Base-by-base conservation (phyloP, 2,888 invertebrate species). In the Elegia similella region DNA sequence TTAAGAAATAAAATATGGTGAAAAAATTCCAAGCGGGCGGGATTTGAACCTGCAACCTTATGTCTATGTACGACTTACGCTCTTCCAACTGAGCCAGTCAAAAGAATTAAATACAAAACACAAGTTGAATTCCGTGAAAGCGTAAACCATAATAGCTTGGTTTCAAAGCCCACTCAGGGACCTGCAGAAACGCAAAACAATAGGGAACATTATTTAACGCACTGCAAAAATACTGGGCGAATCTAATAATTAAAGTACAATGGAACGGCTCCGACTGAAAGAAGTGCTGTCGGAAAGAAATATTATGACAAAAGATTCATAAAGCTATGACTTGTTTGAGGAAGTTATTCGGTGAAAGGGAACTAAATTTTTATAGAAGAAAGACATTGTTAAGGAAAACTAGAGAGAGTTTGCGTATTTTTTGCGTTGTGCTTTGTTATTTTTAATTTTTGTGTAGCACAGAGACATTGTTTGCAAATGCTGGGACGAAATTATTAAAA, bases 221-320 rank as follows among this genome's bases (percentile, higher is more conserved):
- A 59, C 55, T 61, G 58, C 59, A 69, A 67, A 73, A 75, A 74
- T 70, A 72, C 67, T 70, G 74, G 79, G 80, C 76, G 76, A 80
- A 84, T 82, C 79, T 78, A 85, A 82, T 84, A 84, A 83, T 85
- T 84, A 84, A 76, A 73, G 67, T 70, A 82, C 80, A 82, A 80
- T 74, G 65, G 72, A 64, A 61, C 69, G 56, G 62, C 59, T 61
- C 64, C 60, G 7, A 34, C 34, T 70, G 75, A 75, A 74, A 72
- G 67, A 72, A 63, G 74, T 70, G 16, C 38, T 34, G 50, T 50
- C 50, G 16, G 50, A 15, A 50, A 50, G 69, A 73, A 72, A 71
- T 70, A 73, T 75, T 67, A 67, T 63, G 64, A 66, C 62, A 68
- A 70, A 62, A 63, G 61, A 62, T 55, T 55, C 57, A 61, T 53